These are phyloP conservation scores for Drosophila carrolli DNA, from an alignment of 1,140 invertebrate species.

Conservation along the genomic window DNA sequence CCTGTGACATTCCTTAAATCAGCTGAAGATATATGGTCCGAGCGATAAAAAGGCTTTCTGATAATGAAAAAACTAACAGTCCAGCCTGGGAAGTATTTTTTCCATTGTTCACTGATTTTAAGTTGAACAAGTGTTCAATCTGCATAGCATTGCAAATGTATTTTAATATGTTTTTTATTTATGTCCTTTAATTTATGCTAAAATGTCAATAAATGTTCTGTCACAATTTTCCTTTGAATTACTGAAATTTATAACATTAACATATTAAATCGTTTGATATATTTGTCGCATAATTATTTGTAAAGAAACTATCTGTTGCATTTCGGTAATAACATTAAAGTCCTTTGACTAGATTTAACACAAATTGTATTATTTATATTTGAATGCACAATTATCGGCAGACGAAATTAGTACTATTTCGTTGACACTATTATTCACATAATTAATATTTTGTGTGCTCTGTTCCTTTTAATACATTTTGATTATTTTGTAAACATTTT, in stretches of 20 bases:
- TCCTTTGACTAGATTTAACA: not conserved
- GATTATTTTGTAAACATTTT: not conserved
- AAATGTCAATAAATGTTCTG: too few species aligned
- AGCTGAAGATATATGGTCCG: not conserved
- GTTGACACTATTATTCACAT: not conserved
- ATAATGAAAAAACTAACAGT: not conserved
- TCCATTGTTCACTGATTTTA: not conserved
- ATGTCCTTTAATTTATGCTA: too few species aligned
- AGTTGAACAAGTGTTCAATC: not conserved
- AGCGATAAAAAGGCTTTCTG: not conserved
- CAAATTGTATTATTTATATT: not conserved
- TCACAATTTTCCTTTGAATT: not conserved
- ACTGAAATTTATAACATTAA: not conserved
- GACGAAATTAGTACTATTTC: too few species aligned
- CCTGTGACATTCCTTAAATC: conserved; percentile 21
- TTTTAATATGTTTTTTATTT: too few species aligned
- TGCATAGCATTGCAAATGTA: too few species aligned
- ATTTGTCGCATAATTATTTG: not conserved
- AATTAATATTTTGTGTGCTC: not conserved
- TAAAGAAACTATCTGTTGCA: not conserved
- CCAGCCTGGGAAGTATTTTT: not conserved
- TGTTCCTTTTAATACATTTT: not conserved
- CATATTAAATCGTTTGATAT: not conserved
- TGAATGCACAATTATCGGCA: not conserved
- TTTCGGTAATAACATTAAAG: not conserved